A percentile compares a stretch with the other conserved stretches of the same genome.
Evolutionary conservation across 1,140 invertebrate genomes (phyloP).

Genomic region (Temnothorax curvispinosus): DNA sequence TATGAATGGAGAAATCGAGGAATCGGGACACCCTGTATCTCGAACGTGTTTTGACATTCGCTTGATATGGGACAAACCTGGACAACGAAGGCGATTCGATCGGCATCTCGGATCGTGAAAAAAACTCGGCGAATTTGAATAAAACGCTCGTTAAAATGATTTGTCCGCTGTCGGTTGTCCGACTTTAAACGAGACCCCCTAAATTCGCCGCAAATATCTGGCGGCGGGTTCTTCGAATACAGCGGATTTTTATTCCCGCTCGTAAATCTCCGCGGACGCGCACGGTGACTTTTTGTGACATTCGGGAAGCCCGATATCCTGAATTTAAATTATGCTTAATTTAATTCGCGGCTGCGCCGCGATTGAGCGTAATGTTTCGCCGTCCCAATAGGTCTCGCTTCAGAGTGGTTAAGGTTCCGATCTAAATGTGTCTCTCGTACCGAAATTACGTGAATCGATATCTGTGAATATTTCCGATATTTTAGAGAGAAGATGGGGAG

Average conservation of each 20-base stretch:
- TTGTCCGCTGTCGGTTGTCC: conserved; percentile 27
- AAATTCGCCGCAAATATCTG: conserved; percentile 16
- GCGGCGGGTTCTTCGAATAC: background rate
- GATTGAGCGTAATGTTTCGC: conserved; percentile 8
- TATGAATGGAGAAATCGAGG: background rate
- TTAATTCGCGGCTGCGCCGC: conserved; percentile 21
- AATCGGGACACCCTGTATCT: background rate
- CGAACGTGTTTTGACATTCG: conserved; percentile 32
- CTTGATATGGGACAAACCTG: conserved; percentile 28
- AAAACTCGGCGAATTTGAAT: conserved; percentile 27
- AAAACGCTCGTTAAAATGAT: conserved; percentile 55
- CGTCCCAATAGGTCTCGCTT: background rate
- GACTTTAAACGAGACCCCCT: conserved; percentile 29
- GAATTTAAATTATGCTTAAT: conserved; percentile 47
- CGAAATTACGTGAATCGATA: background rate
- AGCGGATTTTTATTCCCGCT: conserved; percentile 35
- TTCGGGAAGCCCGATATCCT: conserved; percentile 31
- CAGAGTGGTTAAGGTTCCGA: background rate
- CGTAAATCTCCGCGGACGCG: conserved; percentile 20
- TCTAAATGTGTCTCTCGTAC: background rate
- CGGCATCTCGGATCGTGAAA: conserved; percentile 21
- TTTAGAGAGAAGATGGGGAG: conserved; percentile 22
- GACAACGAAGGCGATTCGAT: conserved; percentile 18
- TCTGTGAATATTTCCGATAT: background rate
- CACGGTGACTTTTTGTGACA: conserved; percentile 37